Conservation (phyloP, 2,113 vertebrate genomes). For the Arvicanthis niloticus region DNA sequence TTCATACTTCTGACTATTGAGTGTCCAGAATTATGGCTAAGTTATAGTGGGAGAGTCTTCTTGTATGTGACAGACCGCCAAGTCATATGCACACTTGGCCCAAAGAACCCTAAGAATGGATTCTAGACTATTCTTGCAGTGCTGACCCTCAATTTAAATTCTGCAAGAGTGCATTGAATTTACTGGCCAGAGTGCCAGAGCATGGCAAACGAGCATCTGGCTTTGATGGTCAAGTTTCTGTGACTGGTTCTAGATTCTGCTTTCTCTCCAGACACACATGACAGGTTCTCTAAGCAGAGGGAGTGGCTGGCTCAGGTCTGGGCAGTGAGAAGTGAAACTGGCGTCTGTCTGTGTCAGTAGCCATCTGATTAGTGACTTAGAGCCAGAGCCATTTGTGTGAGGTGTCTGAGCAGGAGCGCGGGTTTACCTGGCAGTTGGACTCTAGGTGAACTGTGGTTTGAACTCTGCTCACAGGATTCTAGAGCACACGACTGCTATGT, state of each 20-base stretch:
- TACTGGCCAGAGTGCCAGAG: neutral
- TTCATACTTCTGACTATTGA: neutral
- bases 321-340: conserved; percentile 15
- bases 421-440: neutral
- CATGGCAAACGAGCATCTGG: neutral
- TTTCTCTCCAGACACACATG: neutral
- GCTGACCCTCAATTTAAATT: neutral
- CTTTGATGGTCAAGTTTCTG: neutral
- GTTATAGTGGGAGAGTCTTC: neutral
- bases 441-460: neutral
- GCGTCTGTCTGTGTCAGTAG: neutral
- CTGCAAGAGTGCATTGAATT: neutral
- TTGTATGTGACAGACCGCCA: neutral
- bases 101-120: neutral
- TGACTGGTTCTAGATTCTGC: neutral
- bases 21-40: neutral
- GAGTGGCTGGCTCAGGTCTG: conserved; percentile 1
- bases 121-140: conserved; percentile 38
- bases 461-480: conserved; percentile 28
- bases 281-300: neutral
- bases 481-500: neutral
- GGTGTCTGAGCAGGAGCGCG: neutral
- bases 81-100: neutral
- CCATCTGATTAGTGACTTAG: neutral
- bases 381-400: neutral